A percentile compares a stretch with the other conserved stretches of the same genome.
phyloP scores from a whole-genome alignment of 2,888 invertebrate species.

The Nemurella pictetii region DNA sequence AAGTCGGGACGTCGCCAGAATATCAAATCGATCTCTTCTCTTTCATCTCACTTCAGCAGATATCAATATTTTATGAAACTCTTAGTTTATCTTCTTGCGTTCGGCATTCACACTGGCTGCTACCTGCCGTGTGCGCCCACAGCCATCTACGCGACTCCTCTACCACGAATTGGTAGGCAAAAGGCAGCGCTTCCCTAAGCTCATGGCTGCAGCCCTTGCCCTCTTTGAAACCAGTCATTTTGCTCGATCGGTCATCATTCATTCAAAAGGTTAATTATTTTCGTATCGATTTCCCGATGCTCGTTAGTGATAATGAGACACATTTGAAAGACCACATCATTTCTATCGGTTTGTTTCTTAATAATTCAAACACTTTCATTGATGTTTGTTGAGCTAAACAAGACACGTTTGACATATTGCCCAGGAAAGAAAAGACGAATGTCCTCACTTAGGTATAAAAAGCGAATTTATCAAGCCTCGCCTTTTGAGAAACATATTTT shows the following conservation, averaged over 20 bases:
- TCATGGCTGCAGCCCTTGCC: background rate
- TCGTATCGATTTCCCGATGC: background rate
- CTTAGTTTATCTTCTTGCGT: constrained; percentile 14
- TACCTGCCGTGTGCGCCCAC: background rate
- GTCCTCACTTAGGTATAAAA: background rate
- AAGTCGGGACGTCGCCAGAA: constrained; percentile 25
- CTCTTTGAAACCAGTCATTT: background rate
- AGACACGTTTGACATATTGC: background rate
- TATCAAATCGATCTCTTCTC: constrained; percentile 28
- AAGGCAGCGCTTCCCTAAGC: background rate
- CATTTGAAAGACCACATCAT: background rate
- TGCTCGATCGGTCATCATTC: background rate
- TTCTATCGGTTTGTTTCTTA: background rate
- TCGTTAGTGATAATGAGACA: background rate
- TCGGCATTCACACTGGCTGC: background rate
- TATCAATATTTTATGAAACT: constrained; percentile 25
- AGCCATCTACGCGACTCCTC: no score
- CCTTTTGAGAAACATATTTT: background rate
- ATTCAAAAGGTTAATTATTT: background rate
- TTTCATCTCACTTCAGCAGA: constrained; percentile 25
- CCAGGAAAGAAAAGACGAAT: background rate
- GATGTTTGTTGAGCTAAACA: background rate
- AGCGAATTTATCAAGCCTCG: background rate
- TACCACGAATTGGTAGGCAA: background rate
- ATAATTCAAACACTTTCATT: background rate